Conservation (phyloP, 2,888 invertebrate species). For the Timema cristinae region DNA sequence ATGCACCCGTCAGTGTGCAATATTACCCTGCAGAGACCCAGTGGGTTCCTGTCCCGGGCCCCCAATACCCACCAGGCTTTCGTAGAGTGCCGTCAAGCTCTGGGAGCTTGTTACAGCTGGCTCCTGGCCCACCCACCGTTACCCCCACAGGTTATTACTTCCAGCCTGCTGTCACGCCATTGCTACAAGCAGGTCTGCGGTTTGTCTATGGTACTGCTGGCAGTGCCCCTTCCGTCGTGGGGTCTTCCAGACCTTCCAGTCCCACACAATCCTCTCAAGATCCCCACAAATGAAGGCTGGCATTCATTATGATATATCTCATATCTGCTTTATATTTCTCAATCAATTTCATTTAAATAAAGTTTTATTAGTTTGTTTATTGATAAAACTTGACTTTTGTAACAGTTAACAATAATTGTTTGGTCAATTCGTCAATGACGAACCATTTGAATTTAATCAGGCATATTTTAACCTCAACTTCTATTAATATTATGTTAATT, state of each 20-base stretch:
- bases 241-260: neutral
- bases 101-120: constrained; percentile 22
- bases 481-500: too few species aligned
- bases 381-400: too few species aligned
- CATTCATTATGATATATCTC: too few species aligned
- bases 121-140: constrained; percentile 16
- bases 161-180: constrained; percentile 30
- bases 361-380: too few species aligned
- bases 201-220: constrained; percentile 18
- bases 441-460: too few species aligned
- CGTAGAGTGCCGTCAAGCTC: constrained; percentile 25
- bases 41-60: constrained; percentile 17
- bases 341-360: too few species aligned
- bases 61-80: constrained; percentile 25
- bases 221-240: neutral
- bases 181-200: constrained; percentile 30
- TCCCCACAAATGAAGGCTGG: too few species aligned
- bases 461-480: too few species aligned
- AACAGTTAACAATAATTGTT: too few species aligned
- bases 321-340: too few species aligned
- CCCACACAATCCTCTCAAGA: neutral
- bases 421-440: too few species aligned
- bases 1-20: constrained; percentile 1
- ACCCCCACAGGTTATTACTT: constrained; percentile 28
- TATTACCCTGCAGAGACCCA: constrained; percentile 12